Evolutionary conservation across 30 jellyfish, hydroid and myxozoan species (phyloP).

Genomic region (Catostylus mosaicus): DNA sequence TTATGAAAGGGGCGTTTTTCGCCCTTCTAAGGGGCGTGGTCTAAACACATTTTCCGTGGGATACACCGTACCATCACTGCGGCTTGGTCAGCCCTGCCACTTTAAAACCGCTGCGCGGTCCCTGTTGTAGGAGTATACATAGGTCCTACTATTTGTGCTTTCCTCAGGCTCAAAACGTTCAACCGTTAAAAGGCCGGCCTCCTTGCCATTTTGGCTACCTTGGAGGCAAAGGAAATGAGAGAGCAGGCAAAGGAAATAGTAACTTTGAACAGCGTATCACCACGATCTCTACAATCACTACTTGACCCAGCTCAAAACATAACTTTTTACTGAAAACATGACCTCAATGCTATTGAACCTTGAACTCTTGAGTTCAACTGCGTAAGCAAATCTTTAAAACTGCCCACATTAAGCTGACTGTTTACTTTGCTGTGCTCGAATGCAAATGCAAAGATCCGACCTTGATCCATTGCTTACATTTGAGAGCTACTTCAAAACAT

Average conservation of each 20-base stretch:
- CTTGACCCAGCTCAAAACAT: no score
- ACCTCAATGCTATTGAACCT: background rate
- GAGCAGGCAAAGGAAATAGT: background rate
- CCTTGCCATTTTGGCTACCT: background rate
- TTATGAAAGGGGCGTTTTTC: no score
- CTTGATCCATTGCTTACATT: no score
- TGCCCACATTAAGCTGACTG: background rate
- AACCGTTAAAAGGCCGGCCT: background rate
- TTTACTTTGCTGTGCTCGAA: background rate
- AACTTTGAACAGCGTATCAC: background rate
- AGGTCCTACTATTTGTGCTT: no score
- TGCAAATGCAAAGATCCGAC: no score
- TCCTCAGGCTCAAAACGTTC: no score
- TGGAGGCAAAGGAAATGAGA: background rate
- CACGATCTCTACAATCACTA: background rate
- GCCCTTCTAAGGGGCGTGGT: no score
- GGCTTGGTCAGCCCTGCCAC: background rate
- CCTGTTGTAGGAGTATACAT: no score
- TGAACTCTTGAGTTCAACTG: background rate
- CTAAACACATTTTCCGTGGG: background rate
- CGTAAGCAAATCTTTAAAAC: background rate
- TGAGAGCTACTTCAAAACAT: no score
- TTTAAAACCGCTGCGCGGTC: background rate
- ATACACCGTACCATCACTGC: background rate
- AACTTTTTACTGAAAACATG: no score